These are phyloP conservation scores for Lysandra bellargus DNA, from an alignment of 2,888 invertebrate genomes.

Conservation along the genomic window DNA sequence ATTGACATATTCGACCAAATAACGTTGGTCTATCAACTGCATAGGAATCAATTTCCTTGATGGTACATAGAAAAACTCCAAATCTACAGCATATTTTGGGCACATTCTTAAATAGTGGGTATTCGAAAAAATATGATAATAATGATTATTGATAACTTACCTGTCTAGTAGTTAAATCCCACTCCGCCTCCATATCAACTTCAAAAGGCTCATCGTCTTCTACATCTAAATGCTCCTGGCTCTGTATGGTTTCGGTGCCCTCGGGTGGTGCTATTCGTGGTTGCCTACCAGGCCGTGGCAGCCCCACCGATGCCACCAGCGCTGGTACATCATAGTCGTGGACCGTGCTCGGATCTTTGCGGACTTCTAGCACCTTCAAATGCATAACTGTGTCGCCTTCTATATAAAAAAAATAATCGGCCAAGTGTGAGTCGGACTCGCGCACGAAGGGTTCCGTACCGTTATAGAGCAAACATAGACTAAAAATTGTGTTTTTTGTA, in stretches of 20 bases:
- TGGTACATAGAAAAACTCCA: too few relatives aligned
- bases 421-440: too few relatives aligned
- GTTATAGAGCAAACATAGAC: too few relatives aligned
- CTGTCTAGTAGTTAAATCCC: constrained; percentile 97
- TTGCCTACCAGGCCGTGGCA: constrained; percentile 66
- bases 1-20: too few relatives aligned
- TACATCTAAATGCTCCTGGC: constrained; percentile 72
- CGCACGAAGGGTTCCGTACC: too few relatives aligned
- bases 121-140: background rate
- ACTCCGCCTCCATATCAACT: constrained; percentile 82
- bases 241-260: constrained; percentile 51
- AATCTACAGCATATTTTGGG: too few relatives aligned
- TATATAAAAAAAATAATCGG: constrained; percentile 47
- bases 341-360: constrained; percentile 90
- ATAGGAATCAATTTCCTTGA: too few relatives aligned
- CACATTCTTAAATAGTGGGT: too few relatives aligned
- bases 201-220: constrained; percentile 80
- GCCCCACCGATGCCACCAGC: constrained; percentile 80
- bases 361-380: constrained; percentile 91
- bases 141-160: constrained; percentile 61
- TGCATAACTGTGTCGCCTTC: constrained; percentile 94
- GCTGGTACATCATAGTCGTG: constrained; percentile 95
- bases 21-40: too few relatives aligned
- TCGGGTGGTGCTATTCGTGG: constrained; percentile 48
- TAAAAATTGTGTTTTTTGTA: too few relatives aligned